These are phyloP conservation scores for Fratercula arctica DNA, from an alignment of 2,797 vertebrate species.

Conservation along the genomic window DNA sequence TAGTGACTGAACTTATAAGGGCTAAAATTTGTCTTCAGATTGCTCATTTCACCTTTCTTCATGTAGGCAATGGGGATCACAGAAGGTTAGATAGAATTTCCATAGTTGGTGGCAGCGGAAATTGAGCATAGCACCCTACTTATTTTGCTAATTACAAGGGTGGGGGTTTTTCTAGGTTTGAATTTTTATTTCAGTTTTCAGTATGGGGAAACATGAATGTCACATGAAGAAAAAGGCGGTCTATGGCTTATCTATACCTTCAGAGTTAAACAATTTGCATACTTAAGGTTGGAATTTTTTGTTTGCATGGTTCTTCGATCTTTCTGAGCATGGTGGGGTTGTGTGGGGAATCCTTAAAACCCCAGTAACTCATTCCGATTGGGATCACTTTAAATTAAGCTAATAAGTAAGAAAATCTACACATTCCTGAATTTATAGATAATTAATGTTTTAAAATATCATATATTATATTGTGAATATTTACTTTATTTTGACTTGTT, in stretches of 20 bases:
- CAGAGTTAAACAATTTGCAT: background rate
- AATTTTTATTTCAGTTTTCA: background rate
- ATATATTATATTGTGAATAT: background rate
- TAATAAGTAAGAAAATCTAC: background rate
- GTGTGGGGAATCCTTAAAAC: background rate
- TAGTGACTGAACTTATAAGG: background rate
- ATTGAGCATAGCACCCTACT: background rate
- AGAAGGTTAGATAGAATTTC: background rate
- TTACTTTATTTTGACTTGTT: background rate
- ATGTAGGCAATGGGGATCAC: background rate
- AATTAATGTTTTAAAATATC: background rate
- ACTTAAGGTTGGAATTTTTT: background rate
- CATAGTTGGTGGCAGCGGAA: background rate
- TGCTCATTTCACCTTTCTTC: background rate
- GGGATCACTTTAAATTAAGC: background rate
- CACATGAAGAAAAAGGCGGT: background rate
- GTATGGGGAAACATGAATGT: background rate
- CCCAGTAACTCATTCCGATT: background rate
- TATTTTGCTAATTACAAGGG: background rate
- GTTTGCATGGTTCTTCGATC: background rate
- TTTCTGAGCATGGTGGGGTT: background rate
- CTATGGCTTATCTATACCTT: background rate
- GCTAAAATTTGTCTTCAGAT: background rate
- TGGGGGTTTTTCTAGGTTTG: background rate
- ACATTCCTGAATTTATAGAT: background rate